These are phyloP conservation scores for Hemicordylus capensis DNA, from an alignment of 2,113 vertebrate genomes.

Conservation along the genomic window DNA sequence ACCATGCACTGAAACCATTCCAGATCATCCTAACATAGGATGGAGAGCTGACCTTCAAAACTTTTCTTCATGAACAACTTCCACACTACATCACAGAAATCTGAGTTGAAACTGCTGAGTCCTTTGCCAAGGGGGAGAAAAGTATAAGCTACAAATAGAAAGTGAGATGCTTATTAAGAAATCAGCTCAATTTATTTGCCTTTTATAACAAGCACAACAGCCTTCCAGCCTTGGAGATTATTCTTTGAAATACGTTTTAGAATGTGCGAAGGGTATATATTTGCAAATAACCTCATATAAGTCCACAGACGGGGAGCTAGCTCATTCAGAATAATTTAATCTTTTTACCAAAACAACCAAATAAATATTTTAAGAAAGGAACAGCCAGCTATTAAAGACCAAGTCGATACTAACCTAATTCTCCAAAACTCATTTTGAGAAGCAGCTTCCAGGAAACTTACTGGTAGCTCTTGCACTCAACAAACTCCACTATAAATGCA, in stretches of 20 bases:
- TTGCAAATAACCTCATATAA: constrained; percentile 60
- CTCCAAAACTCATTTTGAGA: constrained; percentile 64
- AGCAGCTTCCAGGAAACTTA: constrained; percentile 66
- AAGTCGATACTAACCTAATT: constrained; percentile 71
- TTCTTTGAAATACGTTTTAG: constrained; percentile 57
- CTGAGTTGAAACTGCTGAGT: neutral
- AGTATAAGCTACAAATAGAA: neutral
- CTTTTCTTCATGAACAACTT: neutral
- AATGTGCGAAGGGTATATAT: constrained; percentile 41
- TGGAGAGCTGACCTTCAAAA: constrained; percentile 1
- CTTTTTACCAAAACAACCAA: constrained; percentile 51
- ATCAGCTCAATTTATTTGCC: constrained; percentile 43
- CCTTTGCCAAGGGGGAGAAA: neutral
- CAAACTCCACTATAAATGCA: constrained; percentile 44
- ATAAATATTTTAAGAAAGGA: constrained; percentile 42
- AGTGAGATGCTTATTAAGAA: constrained; percentile 21
- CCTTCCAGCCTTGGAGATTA: constrained; percentile 43
- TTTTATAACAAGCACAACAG: constrained; percentile 31
- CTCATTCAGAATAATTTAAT: constrained; percentile 64
- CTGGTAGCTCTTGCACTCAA: constrained; percentile 46
- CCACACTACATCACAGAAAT: constrained; percentile 26
- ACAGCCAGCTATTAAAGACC: constrained; percentile 49
- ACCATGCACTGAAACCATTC: neutral
- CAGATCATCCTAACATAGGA: neutral
- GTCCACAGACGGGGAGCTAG: constrained; percentile 53